Percentiles rank a stretch among this genome's conserved stretches.
Conservation (phyloP, 1,140 invertebrate species). For the Drosophila parabipectinata region DNA sequence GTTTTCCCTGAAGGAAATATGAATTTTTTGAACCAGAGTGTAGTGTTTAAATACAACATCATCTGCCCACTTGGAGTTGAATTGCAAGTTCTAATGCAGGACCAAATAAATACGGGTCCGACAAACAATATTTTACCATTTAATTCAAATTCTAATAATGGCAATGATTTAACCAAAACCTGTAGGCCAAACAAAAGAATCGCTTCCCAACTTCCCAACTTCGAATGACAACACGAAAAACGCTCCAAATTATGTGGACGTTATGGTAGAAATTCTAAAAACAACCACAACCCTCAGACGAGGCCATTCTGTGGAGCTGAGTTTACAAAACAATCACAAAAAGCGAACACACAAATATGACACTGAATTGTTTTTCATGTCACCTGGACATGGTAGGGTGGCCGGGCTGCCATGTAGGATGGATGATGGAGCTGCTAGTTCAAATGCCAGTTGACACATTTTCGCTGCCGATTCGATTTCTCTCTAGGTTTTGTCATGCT, state of each 20-base stretch:
- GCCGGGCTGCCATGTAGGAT: background rate
- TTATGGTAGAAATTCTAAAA: slow-evolving; percentile 25
- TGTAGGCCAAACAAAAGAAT: background rate
- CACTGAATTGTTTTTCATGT: slow-evolving; percentile 73
- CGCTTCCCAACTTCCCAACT: slow-evolving; percentile 9
- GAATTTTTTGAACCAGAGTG: too few species aligned
- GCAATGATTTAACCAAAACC: background rate
- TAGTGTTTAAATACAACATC: too few species aligned
- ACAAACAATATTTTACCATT: background rate
- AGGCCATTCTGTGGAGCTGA: slow-evolving; percentile 29
- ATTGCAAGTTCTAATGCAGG: too few species aligned
- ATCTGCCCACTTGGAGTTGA: too few species aligned
- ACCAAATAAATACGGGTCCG: background rate
- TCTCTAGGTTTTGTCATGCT: slow-evolving; percentile 37
- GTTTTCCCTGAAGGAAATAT: too few species aligned
- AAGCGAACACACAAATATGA: slow-evolving; percentile 68
- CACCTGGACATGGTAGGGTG: slow-evolving; percentile 31
- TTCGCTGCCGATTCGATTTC: slow-evolving; percentile 42
- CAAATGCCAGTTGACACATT: slow-evolving; percentile 77
- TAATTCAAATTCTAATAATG: background rate
- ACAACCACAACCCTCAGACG: background rate
- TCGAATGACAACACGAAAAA: slow-evolving; percentile 52
- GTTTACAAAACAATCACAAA: slow-evolving; percentile 60
- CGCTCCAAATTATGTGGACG: slow-evolving; percentile 64
- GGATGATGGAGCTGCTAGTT: slow-evolving; percentile 41